Evolutionary conservation across 2,113 vertebrate species (phyloP).

Genomic region (Alexandromys fortis): DNA sequence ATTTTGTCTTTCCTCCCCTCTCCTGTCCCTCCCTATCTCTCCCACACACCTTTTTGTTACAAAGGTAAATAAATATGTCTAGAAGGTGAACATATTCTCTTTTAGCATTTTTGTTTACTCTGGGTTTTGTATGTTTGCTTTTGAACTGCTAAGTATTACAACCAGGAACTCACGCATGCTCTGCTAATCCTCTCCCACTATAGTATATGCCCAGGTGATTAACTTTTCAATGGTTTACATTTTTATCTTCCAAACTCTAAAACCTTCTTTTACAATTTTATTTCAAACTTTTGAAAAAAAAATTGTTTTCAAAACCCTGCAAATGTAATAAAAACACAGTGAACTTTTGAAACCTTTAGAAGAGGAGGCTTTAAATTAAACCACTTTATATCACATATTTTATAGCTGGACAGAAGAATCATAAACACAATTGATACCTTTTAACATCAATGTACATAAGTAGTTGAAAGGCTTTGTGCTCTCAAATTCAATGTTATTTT

Average conservation of each 20-base stretch:
- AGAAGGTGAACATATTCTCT: not conserved
- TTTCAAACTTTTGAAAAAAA: constrained; percentile 1
- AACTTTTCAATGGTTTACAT: not conserved
- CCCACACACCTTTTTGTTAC: not conserved
- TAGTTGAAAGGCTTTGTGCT: not conserved
- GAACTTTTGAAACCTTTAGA: constrained; percentile 6
- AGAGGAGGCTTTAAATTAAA: constrained; percentile 15
- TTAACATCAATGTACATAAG: not conserved
- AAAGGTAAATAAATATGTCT: not conserved
- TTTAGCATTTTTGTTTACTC: not conserved
- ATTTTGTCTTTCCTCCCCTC: not conserved
- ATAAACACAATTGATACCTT: not conserved
- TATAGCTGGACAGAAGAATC: not conserved
- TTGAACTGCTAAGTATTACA: not conserved
- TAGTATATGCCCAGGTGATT: not conserved
- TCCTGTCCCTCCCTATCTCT: not conserved
- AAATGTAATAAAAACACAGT: not conserved
- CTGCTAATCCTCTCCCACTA: not conserved
- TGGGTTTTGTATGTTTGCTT: not conserved
- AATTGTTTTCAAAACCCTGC: not conserved
- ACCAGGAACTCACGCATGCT: not conserved
- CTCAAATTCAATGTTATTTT: not conserved
- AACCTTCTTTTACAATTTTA: not conserved
- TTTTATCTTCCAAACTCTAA: not conserved
- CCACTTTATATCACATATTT: not conserved